Conservation (phyloP, 2,797 vertebrate genomes). For the Pseudochromis fuscus region DNA sequence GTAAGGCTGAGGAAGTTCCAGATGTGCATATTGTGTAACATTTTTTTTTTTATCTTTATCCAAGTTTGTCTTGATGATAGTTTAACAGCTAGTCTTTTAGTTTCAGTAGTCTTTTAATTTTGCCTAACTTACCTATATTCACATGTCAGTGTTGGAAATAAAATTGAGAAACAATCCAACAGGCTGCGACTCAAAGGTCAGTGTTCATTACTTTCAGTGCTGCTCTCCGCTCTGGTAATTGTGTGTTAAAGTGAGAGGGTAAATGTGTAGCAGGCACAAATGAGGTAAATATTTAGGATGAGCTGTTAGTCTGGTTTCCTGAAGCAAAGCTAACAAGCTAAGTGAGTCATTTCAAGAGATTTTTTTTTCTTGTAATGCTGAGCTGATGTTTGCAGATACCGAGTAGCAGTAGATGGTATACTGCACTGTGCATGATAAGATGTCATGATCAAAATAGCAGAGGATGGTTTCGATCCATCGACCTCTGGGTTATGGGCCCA, state of each 20-base stretch:
- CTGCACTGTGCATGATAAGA: neutral
- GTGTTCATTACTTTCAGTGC: neutral
- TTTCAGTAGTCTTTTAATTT: neutral
- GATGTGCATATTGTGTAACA: constrained; percentile 9
- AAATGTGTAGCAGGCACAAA: constrained; percentile 36
- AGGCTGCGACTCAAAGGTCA: constrained; percentile 45
- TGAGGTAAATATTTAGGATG: constrained; percentile 61
- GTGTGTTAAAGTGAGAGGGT: constrained; percentile 44
- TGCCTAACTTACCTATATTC: too few species aligned
- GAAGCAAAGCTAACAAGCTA: neutral
- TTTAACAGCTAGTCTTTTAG: neutral
- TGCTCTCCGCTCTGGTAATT: constrained; percentile 39
- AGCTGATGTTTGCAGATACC: too few species aligned
- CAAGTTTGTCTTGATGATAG: neutral
- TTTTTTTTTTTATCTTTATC: neutral
- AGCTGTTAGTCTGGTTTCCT: neutral
- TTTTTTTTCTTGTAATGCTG: too few species aligned
- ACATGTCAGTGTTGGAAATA: neutral
- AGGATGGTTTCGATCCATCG: constrained; percentile 81
- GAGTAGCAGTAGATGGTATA: too few species aligned
- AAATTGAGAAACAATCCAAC: too few species aligned
- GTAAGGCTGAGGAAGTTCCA: constrained; percentile 38
- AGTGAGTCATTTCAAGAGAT: too few species aligned
- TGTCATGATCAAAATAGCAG: constrained; percentile 60
- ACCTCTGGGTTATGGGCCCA: constrained; percentile 80